Base-by-base conservation (phyloP, 1,140 invertebrate genomes). In the Microplitis mediator region DNA sequence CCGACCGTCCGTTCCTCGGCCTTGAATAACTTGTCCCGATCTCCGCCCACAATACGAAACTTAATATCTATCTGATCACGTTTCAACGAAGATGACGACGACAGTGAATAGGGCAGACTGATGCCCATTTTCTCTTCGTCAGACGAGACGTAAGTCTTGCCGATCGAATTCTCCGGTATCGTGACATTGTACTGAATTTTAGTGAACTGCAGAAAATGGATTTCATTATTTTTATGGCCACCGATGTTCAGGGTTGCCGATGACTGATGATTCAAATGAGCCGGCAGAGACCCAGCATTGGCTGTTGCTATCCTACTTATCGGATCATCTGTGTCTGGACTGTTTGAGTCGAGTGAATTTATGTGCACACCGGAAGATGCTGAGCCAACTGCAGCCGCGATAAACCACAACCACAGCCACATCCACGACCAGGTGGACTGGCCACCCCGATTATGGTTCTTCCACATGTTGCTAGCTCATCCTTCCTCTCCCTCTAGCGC, bases 11-110 rank as follows among this genome's bases (percentile, higher is more conserved):
- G 88, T 66, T 95, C 92, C 82, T 98, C 96, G 0, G 95, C 95
- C 83, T 97, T 97, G 88, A 99, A 99, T 81, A 98, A 93, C 80
- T 95, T 94, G 70, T 95, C 92, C 34, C 91, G 90, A 85, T 98
- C 95, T 34, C 96, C 95, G 74, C 90, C 90, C 13, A 92, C 88
- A 82, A 98, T 97, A 77, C 93, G 92, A 84, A 92, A 96, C 72
- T 93, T 91, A 11, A 98, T 89, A 70, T 93, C 90, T 9, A 89
- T 72, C 84, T 89, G 82, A 60, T 86, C 85, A 73, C 90, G 89
- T 54, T 81, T 34, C 5, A 11, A 81, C 8, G 90, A 90, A 4
- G 78, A 77, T 16, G 11, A 6, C 11, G 39, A 45, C 11, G 39
- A 45, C 39, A 45, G 11, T 3, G 39, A 45, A 8, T 45, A 45